Percentiles rank a stretch among this genome's conserved stretches.
Conservation (phyloP, 2,888 invertebrate genomes). For the Agrotis clavis region DNA sequence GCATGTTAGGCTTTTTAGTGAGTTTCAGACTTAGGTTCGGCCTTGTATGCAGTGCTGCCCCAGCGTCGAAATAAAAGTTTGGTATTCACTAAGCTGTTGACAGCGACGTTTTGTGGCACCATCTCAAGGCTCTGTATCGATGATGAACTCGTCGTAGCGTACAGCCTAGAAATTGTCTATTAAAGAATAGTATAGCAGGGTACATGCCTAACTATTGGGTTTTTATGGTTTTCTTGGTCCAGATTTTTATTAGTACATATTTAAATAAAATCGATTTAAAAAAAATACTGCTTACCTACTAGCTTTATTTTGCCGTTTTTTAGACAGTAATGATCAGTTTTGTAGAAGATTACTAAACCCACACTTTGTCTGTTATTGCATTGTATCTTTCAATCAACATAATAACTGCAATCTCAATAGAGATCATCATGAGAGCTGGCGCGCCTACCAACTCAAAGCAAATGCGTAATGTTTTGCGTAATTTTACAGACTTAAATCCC, state of each 20-base stretch:
- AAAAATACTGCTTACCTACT: not conserved
- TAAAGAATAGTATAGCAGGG: no score
- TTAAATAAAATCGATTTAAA: conserved; percentile 1
- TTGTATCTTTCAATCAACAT: conserved; percentile 33
- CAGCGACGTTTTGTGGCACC: no score
- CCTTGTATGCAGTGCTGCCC: no score
- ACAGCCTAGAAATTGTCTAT: no score
- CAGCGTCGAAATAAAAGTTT: no score
- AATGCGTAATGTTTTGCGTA: conserved; percentile 21
- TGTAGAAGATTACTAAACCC: conserved; percentile 9
- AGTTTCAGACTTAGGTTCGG: no score
- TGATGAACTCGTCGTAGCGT: no score
- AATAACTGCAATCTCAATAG: conserved; percentile 15
- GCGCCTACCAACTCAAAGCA: conserved; percentile 9
- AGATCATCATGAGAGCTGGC: conserved; percentile 13
- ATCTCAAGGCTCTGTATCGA: no score
- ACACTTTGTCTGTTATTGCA: conserved; percentile 14
- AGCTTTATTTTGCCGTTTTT: not conserved
- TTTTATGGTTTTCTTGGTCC: no score
- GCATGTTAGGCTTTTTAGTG: no score
- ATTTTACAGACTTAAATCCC: not conserved
- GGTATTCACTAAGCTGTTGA: no score
- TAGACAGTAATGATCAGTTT: not conserved
- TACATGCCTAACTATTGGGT: no score
- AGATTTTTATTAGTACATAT: not conserved